Conservation (phyloP, 2,797 vertebrate genomes). For the Enteromius afrohamiltoni region DNA sequence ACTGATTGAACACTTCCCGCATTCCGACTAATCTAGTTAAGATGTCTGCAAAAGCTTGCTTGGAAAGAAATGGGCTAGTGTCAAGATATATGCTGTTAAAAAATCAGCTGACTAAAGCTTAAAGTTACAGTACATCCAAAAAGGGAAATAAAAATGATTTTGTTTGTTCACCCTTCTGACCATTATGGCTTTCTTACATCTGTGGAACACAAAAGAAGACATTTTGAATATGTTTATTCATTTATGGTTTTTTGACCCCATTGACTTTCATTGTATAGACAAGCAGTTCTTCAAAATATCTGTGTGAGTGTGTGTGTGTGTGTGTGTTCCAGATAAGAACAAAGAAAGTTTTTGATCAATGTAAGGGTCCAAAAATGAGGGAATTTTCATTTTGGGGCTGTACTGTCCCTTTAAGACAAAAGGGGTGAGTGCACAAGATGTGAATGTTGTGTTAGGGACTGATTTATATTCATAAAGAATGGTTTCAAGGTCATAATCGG, state of each 20-base stretch:
- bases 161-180: background rate
- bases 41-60: conserved; percentile 63
- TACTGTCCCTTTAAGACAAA: conserved; percentile 9
- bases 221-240: background rate
- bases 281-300: background rate
- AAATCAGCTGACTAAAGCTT: background rate
- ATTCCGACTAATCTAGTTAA: conserved; percentile 73
- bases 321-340: background rate
- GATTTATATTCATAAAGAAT: background rate
- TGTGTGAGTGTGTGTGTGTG: background rate
- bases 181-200: background rate
- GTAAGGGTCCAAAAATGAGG: background rate
- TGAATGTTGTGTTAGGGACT: background rate
- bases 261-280: background rate
- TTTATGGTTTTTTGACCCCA: background rate
- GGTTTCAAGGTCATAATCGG: background rate
- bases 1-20: conserved; percentile 74
- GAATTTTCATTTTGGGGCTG: background rate
- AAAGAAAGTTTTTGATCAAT: background rate
- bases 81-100: background rate
- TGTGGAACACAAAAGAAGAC: background rate
- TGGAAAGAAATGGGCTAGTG: conserved; percentile 54
- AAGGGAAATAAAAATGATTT: background rate
- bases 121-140: conserved; percentile 1
- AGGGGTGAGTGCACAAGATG: background rate